Evolutionary conservation across 2,113 vertebrate species (phyloP).

Genomic region (Pachycephala philippinensis): DNA sequence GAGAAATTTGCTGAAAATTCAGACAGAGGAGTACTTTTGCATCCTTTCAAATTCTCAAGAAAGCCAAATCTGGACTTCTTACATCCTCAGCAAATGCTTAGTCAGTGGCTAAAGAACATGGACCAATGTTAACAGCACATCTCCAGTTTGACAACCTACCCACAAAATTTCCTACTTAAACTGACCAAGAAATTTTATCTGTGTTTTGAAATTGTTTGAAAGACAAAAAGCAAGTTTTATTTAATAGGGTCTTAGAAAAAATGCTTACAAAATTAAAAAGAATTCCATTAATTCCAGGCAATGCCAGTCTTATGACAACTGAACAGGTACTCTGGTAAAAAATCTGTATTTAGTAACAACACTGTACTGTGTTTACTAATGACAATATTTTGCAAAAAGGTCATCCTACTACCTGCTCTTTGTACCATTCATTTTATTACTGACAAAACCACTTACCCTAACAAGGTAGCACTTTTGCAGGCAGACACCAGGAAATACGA

Average conservation of each 20-base stretch:
- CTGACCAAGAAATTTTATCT: not conserved
- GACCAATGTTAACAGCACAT: not conserved
- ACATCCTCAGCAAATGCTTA: not conserved
- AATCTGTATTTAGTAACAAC: not conserved
- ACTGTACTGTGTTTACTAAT: not conserved
- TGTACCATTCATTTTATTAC: not conserved
- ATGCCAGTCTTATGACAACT: not conserved
- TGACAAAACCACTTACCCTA: not conserved
- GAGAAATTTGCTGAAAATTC: not conserved
- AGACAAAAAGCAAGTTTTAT: not conserved
- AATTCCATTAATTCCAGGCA: not conserved
- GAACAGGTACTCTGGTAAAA: not conserved
- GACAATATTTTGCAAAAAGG: not conserved
- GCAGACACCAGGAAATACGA: not conserved
- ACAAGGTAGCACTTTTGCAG: not conserved
- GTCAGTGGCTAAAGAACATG: not conserved
- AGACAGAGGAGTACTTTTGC: not conserved
- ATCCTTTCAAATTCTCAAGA: not conserved
- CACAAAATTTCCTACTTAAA: not conserved
- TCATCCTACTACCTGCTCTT: not conserved
- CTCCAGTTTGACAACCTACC: not conserved
- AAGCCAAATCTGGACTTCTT: not conserved
- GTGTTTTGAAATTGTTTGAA: not conserved
- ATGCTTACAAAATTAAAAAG: not conserved
- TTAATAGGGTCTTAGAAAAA: not conserved